Base-by-base conservation (phyloP, 1,140 invertebrate genomes). In the Drosophila bocki region DNA sequence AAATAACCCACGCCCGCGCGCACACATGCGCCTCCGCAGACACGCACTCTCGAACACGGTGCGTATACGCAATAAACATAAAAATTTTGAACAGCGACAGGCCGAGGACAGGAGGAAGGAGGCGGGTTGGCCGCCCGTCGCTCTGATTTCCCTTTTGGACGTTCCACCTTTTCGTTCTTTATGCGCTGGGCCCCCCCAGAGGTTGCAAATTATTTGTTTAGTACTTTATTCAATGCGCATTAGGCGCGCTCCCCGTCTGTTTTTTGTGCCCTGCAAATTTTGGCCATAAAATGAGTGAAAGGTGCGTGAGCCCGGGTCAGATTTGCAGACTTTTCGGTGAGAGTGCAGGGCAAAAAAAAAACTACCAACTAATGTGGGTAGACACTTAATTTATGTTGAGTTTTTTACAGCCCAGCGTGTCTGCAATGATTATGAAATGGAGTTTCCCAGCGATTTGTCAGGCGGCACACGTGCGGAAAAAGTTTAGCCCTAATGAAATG, bases 201-300 rank as follows among this genome's bases (percentile, higher is more conserved):
- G 82, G 65, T 82, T 71, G 79, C 82, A 86, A 86, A 86, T 86
- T 86, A 86, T 85, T 85, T 86, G 87, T 86, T 86, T 86, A 86
- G 82, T 87, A 87, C 83, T 86, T 86, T 87, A 86, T 86, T 86
- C 82, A 86, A 86, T 86, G 79, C 79, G 83, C 83, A 86, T 86
- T 87, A 86, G 79, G 75, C 82, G 79, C 61, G 54, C 62, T 62
- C 15, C 11, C 44, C 42, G 47, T 58, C 50, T 54, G 42, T 44
- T 57, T 64, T 51, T 64, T 47, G 26, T 60, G 22, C 58, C 48
- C 42, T 29, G 50, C 29, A 58, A 67, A 62, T 54, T 71, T 78
- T 26, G 71, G 75, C 68, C 74, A 79, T 85, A 85, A 85, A 85
- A 75, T 70, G 57, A 65, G 68, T 64, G 77, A 78, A 69, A 63